Conservation (phyloP, 1,140 invertebrate species). For the Piezodorus guildinii region DNA sequence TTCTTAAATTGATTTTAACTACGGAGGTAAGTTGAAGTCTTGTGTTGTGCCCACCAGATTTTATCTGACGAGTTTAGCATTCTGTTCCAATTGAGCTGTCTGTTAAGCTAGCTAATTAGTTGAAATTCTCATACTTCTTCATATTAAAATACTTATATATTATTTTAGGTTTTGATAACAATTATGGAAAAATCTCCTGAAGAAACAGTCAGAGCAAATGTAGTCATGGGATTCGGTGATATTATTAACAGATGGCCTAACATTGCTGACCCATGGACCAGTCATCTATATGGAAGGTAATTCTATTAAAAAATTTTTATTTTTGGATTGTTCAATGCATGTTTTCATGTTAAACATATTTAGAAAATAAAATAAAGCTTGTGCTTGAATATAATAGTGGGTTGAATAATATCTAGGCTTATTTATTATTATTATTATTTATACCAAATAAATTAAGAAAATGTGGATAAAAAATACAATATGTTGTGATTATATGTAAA, state of each 20-base stretch:
- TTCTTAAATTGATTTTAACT: too few species aligned
- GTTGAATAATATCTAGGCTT: too few species aligned
- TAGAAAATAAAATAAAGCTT: not conserved
- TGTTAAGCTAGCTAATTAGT: too few species aligned
- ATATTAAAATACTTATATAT: too few species aligned
- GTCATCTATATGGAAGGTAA: conserved; percentile 71
- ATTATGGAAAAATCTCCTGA: conserved; percentile 67
- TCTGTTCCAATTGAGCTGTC: too few species aligned
- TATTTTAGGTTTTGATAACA: conserved; percentile 60
- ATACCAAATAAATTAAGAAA: too few species aligned
- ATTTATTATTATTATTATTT: too few species aligned
- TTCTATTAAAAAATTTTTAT: not conserved
- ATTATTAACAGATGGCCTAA: conserved; percentile 82
- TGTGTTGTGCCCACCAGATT: too few species aligned
- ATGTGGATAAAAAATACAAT: conserved; percentile 8
- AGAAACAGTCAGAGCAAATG: conserved; percentile 61
- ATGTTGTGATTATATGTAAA: too few species aligned
- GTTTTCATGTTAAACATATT: not conserved
- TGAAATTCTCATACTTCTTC: too few species aligned
- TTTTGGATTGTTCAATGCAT: not conserved
- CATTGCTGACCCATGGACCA: conserved; percentile 83
- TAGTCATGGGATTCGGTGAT: conserved; percentile 78
- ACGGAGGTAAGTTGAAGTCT: too few species aligned
- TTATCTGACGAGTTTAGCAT: too few species aligned
- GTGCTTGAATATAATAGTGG: not conserved